Base-by-base conservation (phyloP, 2,797 vertebrate species). In the Squalus acanthias region DNA sequence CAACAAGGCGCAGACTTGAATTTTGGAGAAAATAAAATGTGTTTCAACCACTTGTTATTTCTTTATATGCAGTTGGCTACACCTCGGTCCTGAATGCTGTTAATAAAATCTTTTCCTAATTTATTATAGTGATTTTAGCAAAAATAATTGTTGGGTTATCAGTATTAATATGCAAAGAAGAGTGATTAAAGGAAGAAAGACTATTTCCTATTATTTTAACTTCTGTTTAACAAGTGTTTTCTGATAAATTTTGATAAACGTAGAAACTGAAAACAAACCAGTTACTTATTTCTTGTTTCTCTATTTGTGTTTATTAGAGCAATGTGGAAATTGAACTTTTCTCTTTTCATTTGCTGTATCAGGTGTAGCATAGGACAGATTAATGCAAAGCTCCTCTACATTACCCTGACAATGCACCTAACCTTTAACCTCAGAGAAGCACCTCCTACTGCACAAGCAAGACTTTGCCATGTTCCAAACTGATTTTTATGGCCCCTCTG, bases 401-500 rank as follows among this genome's bases (percentile, higher is more conserved):
- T 95, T 95, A 76, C 70, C 50, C 94, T 76, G 50, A 95, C 50
- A 95, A 95, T 92, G 69, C 57, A 57, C 29, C 70, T 95, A 53
- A 95, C 70, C 70, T 74, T 74, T 95, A 74, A 95, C 94, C 94
- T 76, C 70, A 95, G 46, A 46, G 65, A 22, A 93, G 63, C n/a
- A 69, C 20, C 91, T 39, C 91, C 91, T 46, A 95, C 70, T 57
- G 94, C 94, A 95, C 50, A 29, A 95, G 94, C 94, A 95, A 95
- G 94, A 74, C 12, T 60, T 74, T 91, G 53, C 70, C 50, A 76
- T 74, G 50, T 95, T 74, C 94, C 94, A 95, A 95, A 76, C 70
- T 95, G 50, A 95, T 95, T 95, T 74, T 95, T 74, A 95, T 95
- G 93, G 69, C 39, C 94, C 53, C 70, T 60, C 94, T 46, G 91